Evolutionary conservation across 1,140 invertebrate genomes (phyloP).

Genomic region (Cyphomyrmex costatus): DNA sequence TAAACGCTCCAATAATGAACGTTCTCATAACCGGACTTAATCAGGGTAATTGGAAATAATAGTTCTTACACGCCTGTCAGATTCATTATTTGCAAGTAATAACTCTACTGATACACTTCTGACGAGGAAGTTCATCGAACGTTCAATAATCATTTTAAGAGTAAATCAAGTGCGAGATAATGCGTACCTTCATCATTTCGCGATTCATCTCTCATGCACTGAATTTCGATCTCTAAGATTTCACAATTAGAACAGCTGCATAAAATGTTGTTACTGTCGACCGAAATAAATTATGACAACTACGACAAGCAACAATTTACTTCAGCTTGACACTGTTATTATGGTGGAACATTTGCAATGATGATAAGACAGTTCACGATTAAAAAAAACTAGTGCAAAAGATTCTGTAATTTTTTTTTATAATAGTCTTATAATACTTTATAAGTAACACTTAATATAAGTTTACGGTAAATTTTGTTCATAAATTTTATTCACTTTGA

Average conservation of each 20-base stretch:
- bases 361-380: neutral
- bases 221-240: slow-evolving; percentile 22
- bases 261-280: slow-evolving; percentile 20
- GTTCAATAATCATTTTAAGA: slow-evolving; percentile 8
- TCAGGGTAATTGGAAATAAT: slow-evolving; percentile 20
- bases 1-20: neutral
- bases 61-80: neutral
- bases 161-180: neutral
- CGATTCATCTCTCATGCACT: slow-evolving; percentile 32
- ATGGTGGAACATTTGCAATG: slow-evolving; percentile 11
- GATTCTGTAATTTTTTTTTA: slow-evolving; percentile 1
- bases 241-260: slow-evolving; percentile 31
- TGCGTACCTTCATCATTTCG: neutral
- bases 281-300: slow-evolving; percentile 29
- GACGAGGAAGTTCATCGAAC: neutral
- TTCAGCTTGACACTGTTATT: slow-evolving; percentile 1
- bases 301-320: slow-evolving; percentile 22
- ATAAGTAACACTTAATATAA: neutral
- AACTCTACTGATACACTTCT: neutral
- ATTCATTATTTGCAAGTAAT: neutral
- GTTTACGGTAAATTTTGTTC: neutral
- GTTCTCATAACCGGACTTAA: neutral
- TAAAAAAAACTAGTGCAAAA: slow-evolving; percentile 15
- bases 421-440: neutral
- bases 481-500: neutral